Base-by-base conservation (phyloP, 2,888 invertebrate species). In the Drosophila antonietae region DNA sequence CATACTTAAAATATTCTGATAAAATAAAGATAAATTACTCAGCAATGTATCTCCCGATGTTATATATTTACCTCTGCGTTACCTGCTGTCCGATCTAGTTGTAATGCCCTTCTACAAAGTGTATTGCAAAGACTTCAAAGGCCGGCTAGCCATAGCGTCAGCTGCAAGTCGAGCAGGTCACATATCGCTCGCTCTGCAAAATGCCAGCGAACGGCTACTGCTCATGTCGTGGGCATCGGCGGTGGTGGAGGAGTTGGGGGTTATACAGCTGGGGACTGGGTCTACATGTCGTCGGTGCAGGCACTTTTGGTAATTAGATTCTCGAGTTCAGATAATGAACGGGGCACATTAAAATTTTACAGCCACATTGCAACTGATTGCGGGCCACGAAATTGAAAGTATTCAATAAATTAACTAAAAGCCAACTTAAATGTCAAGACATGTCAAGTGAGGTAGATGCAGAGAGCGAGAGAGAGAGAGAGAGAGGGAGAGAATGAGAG, bases 271-370 rank as follows among this genome's bases (percentile, higher is more conserved):
- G 56, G 44, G 44, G 57, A 62, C 44, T 31, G 57, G 44, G 44
- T 57, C 56, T 52, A 62, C 61, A 73, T 66, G 73, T 64, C 52
- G 53, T 41, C 55, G 55, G 67, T 72, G 82, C 84, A 84, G 73
- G 78, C 83, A 87, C 85, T 84, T 82, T 81, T 78, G 75, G 83
- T 89, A 89, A 89, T 89, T 89, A 83, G 89, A 89, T 89, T 87
- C 78, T 84, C 74, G 78, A 88, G 74, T 81, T 73, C 49, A 81
- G 89, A 89, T 89, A 89, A 85, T 83, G 68, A 81, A 86, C 60
- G 78, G 47, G 78, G 75, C 78, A 85, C 89, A 89, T 88, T 88
- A 89, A 89, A 89, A 83, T 89, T 89, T 88, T 85, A 89, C 83
- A 89, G 72, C 83, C 85, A 65, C 68, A 65, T 28, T 65, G 47